phyloP scores from a whole-genome alignment of 2,113 vertebrate species.

The Okapia johnstoni region DNA sequence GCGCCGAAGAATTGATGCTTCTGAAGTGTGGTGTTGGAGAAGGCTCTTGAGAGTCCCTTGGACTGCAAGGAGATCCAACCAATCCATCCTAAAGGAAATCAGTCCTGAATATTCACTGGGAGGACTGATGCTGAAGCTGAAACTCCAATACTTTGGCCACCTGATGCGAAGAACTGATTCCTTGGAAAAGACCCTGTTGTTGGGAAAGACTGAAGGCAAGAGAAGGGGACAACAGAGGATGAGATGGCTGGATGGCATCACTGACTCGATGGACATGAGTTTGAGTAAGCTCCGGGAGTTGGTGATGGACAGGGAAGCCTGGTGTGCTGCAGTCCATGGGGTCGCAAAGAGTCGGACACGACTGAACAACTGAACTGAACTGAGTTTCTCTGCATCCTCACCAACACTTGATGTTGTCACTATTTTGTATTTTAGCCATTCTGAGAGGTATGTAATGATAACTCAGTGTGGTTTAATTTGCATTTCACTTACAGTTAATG shows the following conservation, averaged over 20 bases:
- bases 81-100: background rate
- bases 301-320: background rate
- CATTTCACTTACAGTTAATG: background rate
- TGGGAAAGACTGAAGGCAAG: background rate
- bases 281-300: background rate
- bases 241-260: background rate
- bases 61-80: background rate
- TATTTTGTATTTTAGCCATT: background rate
- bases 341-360: background rate
- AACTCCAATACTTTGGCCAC: background rate
- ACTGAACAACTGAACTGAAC: background rate
- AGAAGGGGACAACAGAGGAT: background rate
- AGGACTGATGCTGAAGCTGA: background rate
- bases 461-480: background rate
- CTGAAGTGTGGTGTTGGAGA: background rate
- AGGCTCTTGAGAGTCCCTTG: background rate
- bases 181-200: background rate
- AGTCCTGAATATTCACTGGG: background rate
- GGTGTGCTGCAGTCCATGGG: background rate
- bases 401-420: background rate
- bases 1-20: background rate
- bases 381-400: background rate
- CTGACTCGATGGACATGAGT: background rate
- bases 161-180: background rate
- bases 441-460: background rate